Base-by-base conservation (phyloP, 2,888 invertebrate species). In the Ochropleura leucogaster region DNA sequence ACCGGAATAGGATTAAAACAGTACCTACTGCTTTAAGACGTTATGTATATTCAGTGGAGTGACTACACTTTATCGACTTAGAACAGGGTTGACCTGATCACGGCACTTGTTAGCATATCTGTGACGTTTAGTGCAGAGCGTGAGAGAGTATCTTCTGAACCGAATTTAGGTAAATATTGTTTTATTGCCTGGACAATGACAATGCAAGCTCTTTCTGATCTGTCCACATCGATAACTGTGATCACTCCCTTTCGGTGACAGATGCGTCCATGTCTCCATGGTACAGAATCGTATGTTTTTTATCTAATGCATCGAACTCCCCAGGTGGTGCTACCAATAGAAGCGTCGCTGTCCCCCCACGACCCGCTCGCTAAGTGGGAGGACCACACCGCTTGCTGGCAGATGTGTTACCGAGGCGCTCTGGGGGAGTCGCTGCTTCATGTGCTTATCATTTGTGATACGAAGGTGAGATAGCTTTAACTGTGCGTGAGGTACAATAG, bases 331-430 rank as follows among this genome's bases (percentile, higher is more conserved):
- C 96, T 99, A 73, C 98, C 98, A 8, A 98, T 99, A 77, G 98
- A 99, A 93, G 98, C 98, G 0, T 98, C 98, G 0, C 95, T 98
- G 0, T 98, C 98, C 44, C 97, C 98, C 0, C 98, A 98, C 90
- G 99, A 99, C 92, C 99, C 99, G 0, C 95, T 99, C 44, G 98
- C 98, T 0, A 98, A 98, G 90, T 99, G 99, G 98, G 97, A 97
- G 81, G 98, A 99, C 91, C 99, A 99, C 94, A 98, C 98, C 84
- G 99, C 99, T 0, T 99, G 99, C 92, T 99, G 99, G 99, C 99
- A 99, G 93, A 98, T 99, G 98, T 98, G 99, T 90, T 99, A 98
- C 92, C 97, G 99, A 16, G 99, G 99, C 0, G 98, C 99, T 0
- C 96, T 99, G 0, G 99, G 99, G 0, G 99, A 99, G 95, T 99